These are phyloP conservation scores for Mus pahari DNA, from an alignment of 2,113 vertebrate genomes.

Conservation along the genomic window DNA sequence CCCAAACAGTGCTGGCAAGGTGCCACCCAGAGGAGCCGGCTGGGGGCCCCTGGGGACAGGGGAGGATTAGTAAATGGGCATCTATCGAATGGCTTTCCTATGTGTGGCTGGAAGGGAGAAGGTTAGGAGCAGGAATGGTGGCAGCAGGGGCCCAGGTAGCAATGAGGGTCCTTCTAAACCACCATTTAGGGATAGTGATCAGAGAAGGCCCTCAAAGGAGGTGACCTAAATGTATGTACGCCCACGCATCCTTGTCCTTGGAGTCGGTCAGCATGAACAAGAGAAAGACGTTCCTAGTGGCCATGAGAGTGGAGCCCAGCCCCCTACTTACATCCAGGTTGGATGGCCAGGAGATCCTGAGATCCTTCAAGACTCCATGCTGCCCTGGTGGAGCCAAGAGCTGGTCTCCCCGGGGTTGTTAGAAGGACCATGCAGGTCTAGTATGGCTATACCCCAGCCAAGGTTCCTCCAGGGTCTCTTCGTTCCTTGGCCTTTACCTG, in stretches of 20 bases:
- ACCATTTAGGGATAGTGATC: background rate
- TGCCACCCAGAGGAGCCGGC: slow-evolving; percentile 55
- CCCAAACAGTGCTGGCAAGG: slow-evolving; percentile 79
- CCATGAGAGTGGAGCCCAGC: rapidly evolving
- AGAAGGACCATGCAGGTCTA: background rate
- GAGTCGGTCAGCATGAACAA: background rate
- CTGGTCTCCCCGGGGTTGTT: background rate
- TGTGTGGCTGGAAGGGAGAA: background rate
- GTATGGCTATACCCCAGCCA: background rate
- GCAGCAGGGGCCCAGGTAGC: background rate
- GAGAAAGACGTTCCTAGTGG: background rate
- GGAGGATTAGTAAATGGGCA: background rate
- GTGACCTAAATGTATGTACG: background rate
- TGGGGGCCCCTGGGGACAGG: background rate
- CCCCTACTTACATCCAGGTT: background rate
- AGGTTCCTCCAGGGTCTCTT: background rate
- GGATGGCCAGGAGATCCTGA: background rate
- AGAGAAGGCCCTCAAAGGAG: background rate
- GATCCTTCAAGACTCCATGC: background rate
- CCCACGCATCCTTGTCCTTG: background rate
- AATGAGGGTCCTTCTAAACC: background rate
- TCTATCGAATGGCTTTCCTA: background rate
- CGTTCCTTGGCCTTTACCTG: background rate
- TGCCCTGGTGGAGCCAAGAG: background rate
- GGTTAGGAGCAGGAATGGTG: too few relatives aligned